Evolutionary conservation across 2,797 vertebrate species (phyloP).

Genomic region (Premnoplex brunnescens): DNA sequence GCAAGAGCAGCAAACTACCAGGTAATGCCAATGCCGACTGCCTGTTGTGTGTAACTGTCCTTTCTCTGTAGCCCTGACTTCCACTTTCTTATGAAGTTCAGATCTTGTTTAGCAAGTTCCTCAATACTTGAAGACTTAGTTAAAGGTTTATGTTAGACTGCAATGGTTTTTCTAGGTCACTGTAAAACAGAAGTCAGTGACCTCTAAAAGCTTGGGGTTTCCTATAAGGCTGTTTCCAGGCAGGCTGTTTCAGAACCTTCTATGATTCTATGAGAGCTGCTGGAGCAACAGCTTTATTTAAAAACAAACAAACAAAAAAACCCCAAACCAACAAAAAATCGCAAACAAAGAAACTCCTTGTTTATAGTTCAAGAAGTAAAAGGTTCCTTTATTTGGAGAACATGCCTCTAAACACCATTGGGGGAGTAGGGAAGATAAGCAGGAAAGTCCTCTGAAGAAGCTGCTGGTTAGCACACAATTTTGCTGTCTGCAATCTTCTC

Average conservation of each 20-base stretch:
- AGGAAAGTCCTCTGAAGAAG: not conserved
- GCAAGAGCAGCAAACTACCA: conserved; percentile 88
- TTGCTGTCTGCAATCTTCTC: not conserved
- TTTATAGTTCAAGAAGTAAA: not conserved
- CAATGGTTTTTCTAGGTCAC: not conserved
- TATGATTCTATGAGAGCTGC: not conserved
- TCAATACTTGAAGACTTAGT: not conserved
- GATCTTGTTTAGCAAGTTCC: not conserved
- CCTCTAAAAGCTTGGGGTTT: not conserved
- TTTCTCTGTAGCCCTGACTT: not conserved
- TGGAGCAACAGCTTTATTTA: not conserved
- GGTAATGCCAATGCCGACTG: conserved; percentile 75
- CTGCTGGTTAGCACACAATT: not conserved
- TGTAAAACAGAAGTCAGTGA: not conserved
- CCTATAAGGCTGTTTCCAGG: not conserved
- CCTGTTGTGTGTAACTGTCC: not conserved
- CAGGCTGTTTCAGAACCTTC: not conserved
- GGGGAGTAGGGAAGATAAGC: not conserved
- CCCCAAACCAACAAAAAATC: not conserved
- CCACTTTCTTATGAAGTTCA: not conserved
- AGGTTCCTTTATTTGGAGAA: not conserved
- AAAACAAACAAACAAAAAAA: not conserved
- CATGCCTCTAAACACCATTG: not conserved
- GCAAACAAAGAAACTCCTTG: not conserved
- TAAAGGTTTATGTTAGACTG: not conserved